phyloP scores from a whole-genome alignment of 1,140 invertebrate species.

The Varroa destructor region DNA sequence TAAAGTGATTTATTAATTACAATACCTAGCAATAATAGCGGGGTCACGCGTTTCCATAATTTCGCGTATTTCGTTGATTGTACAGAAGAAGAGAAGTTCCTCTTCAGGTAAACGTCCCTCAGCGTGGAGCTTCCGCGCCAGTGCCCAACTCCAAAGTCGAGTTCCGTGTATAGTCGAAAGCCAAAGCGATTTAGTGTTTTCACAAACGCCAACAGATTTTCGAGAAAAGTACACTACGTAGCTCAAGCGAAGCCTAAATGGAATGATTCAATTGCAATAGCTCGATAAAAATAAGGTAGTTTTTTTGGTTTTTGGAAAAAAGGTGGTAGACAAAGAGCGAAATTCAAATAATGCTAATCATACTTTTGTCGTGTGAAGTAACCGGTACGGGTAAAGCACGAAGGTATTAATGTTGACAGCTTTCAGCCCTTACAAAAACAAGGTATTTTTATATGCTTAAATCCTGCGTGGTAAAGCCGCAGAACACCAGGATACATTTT shows the following conservation, averaged over 20 bases:
- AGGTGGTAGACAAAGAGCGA: too few relatives aligned
- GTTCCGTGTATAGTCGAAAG: conserved; percentile 47
- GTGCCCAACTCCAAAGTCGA: conserved; percentile 47
- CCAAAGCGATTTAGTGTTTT: conserved; percentile 34
- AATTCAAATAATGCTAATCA: too few relatives aligned
- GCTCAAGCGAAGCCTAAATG: neutral
- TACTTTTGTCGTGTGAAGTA: too few relatives aligned
- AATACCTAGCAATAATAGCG: conserved; percentile 50
- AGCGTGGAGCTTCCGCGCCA: conserved; percentile 49
- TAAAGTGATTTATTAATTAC: neutral
- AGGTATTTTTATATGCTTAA: too few relatives aligned
- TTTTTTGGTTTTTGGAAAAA: too few relatives aligned
- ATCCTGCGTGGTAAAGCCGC: too few relatives aligned
- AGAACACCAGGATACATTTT: too few relatives aligned
- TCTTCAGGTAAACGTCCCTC: conserved; percentile 53
- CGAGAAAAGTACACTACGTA: neutral
- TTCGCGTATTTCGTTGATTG: conserved; percentile 51
- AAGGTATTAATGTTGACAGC: too few relatives aligned
- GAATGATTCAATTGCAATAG: neutral
- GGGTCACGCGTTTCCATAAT: conserved; percentile 48
- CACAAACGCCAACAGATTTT: conserved; percentile 28
- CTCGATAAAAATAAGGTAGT: too few relatives aligned
- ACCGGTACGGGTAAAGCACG: too few relatives aligned
- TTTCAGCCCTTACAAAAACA: too few relatives aligned
- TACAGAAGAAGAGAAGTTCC: conserved; percentile 56